Evolutionary conservation across 2,113 vertebrate genomes (phyloP).

Genomic region (Scolopax mira): DNA sequence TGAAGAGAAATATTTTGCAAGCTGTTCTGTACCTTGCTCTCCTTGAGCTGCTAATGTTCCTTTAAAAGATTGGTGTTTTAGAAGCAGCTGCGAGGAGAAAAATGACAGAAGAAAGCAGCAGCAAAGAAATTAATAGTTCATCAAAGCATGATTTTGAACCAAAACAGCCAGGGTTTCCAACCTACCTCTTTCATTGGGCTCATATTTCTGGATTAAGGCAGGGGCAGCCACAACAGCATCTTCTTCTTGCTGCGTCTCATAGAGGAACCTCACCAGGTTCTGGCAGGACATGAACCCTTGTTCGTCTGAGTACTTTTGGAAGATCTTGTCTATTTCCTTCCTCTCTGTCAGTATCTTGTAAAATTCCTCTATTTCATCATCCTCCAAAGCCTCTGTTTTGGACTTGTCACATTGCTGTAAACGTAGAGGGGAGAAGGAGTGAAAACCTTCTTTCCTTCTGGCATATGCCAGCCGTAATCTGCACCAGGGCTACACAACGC

Average conservation of each 20-base stretch:
- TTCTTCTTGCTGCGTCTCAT: conserved; percentile 82
- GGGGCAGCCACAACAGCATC: conserved; percentile 69
- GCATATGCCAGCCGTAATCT: conserved; percentile 65
- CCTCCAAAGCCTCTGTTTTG: conserved; percentile 86
- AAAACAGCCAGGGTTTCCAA: background rate
- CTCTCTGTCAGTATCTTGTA: conserved; percentile 89
- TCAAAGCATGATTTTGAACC: background rate
- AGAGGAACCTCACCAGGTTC: conserved; percentile 82
- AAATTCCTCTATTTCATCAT: conserved; percentile 89
- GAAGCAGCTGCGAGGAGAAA: background rate
- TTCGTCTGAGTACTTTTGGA: conserved; percentile 62
- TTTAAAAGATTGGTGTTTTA: background rate
- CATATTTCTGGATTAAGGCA: conserved; percentile 87
- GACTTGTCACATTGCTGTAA: conserved; percentile 90
- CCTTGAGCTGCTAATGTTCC: background rate
- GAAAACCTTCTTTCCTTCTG: conserved; percentile 66
- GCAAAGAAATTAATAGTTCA: background rate
- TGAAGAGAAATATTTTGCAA: background rate
- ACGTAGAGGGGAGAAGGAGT: conserved; percentile 68
- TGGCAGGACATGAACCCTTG: conserved; percentile 77
- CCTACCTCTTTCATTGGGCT: conserved; percentile 84
- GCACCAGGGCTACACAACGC: conserved; percentile 69
- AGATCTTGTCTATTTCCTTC: conserved; percentile 85
- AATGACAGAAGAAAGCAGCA: background rate
- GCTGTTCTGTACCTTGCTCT: background rate